Evolutionary conservation across 1,140 invertebrate species (phyloP).

Genomic region (Bombus ignitus): DNA sequence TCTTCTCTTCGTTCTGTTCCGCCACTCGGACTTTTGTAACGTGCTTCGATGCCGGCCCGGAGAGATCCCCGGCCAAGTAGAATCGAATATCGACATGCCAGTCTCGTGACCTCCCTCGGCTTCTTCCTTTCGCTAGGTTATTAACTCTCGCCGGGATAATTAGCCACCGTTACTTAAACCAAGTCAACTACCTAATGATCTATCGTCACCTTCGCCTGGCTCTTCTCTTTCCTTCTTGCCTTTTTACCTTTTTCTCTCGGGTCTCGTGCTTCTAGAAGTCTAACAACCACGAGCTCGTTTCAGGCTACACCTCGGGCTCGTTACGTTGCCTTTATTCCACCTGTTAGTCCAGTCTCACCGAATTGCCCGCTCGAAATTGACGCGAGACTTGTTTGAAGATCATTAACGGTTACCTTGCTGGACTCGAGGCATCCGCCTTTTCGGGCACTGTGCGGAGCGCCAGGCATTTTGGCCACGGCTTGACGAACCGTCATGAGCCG

Average conservation of each 20-base stretch:
- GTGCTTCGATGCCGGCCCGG: conserved; percentile 4
- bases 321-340: conserved; percentile 40
- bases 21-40: conserved; percentile 30
- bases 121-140: conserved; percentile 58
- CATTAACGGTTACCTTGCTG: conserved; percentile 34
- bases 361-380: conserved; percentile 51
- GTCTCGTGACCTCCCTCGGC: conserved; percentile 36
- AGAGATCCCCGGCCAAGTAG: not conserved
- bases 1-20: conserved; percentile 32
- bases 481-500: too few species aligned
- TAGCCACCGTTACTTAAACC: conserved; percentile 66
- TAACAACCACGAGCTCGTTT: not conserved
- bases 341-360: conserved; percentile 32
- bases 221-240: not conserved
- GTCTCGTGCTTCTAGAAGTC: not conserved
- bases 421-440: conserved; percentile 4
- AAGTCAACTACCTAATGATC: conserved; percentile 72
- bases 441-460: not conserved
- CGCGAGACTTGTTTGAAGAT: conserved; percentile 61
- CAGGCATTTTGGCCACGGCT: not conserved
- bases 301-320: conserved; percentile 9
- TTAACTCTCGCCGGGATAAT: conserved; percentile 58
- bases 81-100: conserved; percentile 55
- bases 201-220: conserved; percentile 67
- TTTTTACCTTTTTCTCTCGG: not conserved